Percentiles rank a stretch among this genome's conserved stretches.
Conservation (phyloP, 2,113 vertebrate species). For the Nannobrachium achirus region DNA sequence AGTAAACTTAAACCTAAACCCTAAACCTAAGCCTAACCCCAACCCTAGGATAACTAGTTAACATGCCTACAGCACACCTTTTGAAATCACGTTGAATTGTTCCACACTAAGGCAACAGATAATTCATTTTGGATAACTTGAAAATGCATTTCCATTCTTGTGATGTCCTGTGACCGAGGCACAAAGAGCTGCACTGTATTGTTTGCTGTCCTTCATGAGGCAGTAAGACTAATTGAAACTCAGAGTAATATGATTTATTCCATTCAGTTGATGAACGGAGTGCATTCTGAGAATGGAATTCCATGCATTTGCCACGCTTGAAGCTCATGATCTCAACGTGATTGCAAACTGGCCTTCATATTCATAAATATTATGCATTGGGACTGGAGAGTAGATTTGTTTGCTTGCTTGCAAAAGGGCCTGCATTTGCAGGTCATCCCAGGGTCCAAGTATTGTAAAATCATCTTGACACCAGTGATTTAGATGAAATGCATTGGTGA, state of each 20-base stretch:
- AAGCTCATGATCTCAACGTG: slow-evolving; percentile 8
- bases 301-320: neutral
- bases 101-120: neutral
- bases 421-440: neutral
- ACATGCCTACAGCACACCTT: slow-evolving; percentile 17
- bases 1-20: too few relatives aligned
- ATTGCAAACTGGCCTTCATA: neutral
- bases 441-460: neutral
- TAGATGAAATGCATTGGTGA: neutral
- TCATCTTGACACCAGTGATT: neutral
- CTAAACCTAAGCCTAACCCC: too few relatives aligned
- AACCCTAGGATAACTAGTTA: too few relatives aligned
- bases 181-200: slow-evolving; percentile 19
- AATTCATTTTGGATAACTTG: slow-evolving; percentile 52
- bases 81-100: slow-evolving; percentile 11
- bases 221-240: slow-evolving; percentile 18
- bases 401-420: neutral
- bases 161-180: slow-evolving; percentile 42
- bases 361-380: neutral
- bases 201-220: slow-evolving; percentile 13
- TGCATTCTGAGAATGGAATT: neutral
- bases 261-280: neutral
- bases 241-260: slow-evolving; percentile 18
- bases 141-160: slow-evolving; percentile 14
- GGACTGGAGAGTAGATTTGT: neutral